A percentile compares a stretch with the other conserved stretches of the same genome.
These are phyloP conservation scores for Marronus borbonicus DNA, from an alignment of 2,888 invertebrate genomes.

Conservation along the genomic window DNA sequence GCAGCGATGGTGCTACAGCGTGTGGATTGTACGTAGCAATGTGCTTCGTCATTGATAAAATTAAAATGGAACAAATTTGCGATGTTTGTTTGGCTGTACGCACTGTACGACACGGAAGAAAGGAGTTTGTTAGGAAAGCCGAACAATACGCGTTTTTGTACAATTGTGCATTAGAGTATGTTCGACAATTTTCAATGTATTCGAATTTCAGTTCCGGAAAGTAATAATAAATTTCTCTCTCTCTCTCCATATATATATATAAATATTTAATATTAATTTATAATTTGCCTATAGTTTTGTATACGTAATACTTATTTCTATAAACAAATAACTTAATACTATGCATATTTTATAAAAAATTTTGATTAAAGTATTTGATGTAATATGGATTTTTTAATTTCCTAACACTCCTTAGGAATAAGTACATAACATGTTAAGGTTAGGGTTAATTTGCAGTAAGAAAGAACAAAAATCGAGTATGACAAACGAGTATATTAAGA, in stretches of 20 bases:
- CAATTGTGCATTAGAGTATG: conserved; percentile 45
- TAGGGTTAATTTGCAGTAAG: too few relatives aligned
- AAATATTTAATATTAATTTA: neutral
- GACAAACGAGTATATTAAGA: too few relatives aligned
- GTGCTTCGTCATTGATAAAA: conserved; percentile 70
- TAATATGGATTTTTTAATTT: neutral
- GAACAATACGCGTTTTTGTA: conserved; percentile 55
- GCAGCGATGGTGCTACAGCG: conserved; percentile 71
- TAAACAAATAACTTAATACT: neutral
- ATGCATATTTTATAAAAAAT: too few relatives aligned
- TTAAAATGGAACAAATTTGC: conserved; percentile 71
- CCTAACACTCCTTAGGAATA: too few relatives aligned
- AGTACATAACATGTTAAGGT: too few relatives aligned
- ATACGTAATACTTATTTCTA: neutral
- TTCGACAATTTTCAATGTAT: conserved; percentile 47
- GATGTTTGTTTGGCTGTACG: conserved; percentile 71
- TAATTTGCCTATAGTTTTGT: neutral
- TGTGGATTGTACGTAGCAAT: conserved; percentile 71
- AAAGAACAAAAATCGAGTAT: too few relatives aligned
- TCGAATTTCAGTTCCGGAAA: conserved; percentile 40
- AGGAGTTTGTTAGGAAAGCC: conserved; percentile 66
- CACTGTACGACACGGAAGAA: conserved; percentile 69
- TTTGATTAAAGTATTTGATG: neutral
- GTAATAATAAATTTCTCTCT: neutral
- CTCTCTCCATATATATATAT: too few relatives aligned